Conservation (phyloP, 2,797 vertebrate genomes). For the Clarias platycephalus region DNA sequence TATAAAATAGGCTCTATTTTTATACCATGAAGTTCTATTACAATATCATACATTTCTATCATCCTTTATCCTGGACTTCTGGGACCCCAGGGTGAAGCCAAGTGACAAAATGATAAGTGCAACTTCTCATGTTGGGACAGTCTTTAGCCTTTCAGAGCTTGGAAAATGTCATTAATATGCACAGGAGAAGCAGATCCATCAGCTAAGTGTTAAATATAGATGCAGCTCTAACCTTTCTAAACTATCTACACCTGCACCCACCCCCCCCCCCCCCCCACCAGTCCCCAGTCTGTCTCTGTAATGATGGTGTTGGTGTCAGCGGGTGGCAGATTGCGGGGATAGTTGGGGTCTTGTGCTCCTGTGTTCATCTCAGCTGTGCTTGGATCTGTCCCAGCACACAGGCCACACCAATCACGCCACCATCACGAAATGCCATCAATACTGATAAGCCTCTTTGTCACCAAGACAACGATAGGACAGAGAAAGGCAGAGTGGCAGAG, state of each 20-base stretch:
- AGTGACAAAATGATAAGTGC: slow-evolving; percentile 19
- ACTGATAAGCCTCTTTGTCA: slow-evolving; percentile 44
- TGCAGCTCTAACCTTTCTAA: slow-evolving; percentile 16
- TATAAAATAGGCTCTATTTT: not conserved
- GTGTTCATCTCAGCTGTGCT: slow-evolving; percentile 41
- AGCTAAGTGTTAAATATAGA: slow-evolving; percentile 28
- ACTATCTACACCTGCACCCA: slow-evolving; percentile 20
- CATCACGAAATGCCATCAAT: slow-evolving; percentile 36
- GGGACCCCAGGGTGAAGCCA: not conserved
- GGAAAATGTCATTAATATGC: slow-evolving; percentile 17
- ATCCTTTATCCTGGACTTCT: not conserved
- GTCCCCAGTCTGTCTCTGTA: slow-evolving; percentile 38
- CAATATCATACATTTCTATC: not conserved
- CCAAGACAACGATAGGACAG: slow-evolving; percentile 15
- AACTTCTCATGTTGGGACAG: not conserved
- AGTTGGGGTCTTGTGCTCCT: slow-evolving; percentile 30
- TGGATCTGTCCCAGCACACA: slow-evolving; percentile 39
- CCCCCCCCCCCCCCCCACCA: slow-evolving; percentile 37
- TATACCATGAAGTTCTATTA: not conserved
- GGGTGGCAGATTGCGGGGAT: slow-evolving; percentile 51
- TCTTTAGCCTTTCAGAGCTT: not conserved
- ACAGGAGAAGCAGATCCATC: slow-evolving; percentile 5
- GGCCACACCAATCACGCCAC: slow-evolving; percentile 48
- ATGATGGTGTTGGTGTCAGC: slow-evolving; percentile 40
- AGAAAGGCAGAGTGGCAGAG: slow-evolving; percentile 21